Base-by-base conservation (phyloP, 2,113 vertebrate species). In the Pterocles burchelli region DNA sequence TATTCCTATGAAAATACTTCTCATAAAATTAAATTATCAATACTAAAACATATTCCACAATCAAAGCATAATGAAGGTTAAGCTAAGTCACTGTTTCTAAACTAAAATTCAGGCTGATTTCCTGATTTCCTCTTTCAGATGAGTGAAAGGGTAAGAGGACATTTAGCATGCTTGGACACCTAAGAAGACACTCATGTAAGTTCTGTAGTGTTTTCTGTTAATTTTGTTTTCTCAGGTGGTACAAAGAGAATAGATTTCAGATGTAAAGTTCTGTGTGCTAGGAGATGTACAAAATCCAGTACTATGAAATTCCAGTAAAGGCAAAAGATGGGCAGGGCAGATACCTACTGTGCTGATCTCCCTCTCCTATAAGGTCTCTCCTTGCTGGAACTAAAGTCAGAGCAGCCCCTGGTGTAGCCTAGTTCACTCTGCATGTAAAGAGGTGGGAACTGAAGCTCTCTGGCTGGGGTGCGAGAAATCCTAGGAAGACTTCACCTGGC, bases 21-120 rank as follows among this genome's bases (percentile, higher is more conserved):
- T 88, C 65, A 89, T 93, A 93, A 94, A 95, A 90, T 93, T 91
- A 88, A 93, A 95, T 94, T 95, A 95, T 90, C 96, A 97, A 97
- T 94, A 94, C 95, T 93, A 96, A 95, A 96, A 84, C 38, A 91
- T 68, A 78, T 19, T 88, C 36, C 46, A 89, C 45, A 96, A 96
- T 93, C 85, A 93, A 96, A 94, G 80, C 51, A 41, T 97, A 95
- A 97, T 85, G 57, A 94, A 86, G 78, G 81, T 88, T 91, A 90
- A 88, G 84, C 34, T 88, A 89, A 96, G 66, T 93, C 65, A 85
- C 81, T 84, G 65, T 72, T 96, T 91, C 70, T 85, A 74, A 94
- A 79, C 86, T 91, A 57, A 95, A 93, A 87, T 86, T 82, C 55
- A 89, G 62, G n/a, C 51, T 33, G 36, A 74, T 93, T 93, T 87